These are phyloP conservation scores for Melanotus villosus DNA, from an alignment of 2,888 invertebrate genomes.

Conservation along the genomic window DNA sequence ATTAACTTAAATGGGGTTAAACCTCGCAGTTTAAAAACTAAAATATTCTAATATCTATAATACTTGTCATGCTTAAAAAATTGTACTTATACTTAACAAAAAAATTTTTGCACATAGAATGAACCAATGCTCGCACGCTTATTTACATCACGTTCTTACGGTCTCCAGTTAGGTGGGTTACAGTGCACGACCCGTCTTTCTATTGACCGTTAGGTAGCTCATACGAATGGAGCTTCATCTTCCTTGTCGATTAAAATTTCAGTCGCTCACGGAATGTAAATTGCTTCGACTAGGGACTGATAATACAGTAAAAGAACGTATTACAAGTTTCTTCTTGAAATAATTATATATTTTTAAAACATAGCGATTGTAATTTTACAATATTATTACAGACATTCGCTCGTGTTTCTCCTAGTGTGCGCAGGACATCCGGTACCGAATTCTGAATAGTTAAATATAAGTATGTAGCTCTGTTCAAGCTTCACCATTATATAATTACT, in stretches of 20 bases:
- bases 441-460: conserved; percentile 45
- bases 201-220: conserved; percentile 47
- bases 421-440: conserved; percentile 62
- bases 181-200: conserved; percentile 58
- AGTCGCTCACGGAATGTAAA: conserved; percentile 24
- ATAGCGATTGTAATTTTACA: conserved; percentile 33
- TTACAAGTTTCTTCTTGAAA: conserved; percentile 34
- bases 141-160: conserved; percentile 48
- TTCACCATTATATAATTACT: conserved; percentile 49
- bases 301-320: conserved; percentile 3
- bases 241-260: conserved; percentile 23
- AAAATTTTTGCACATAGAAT: conserved; percentile 48
- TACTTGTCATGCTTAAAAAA: conserved; percentile 47
- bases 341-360: conserved; percentile 25
- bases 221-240: conserved; percentile 32
- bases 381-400: conserved; percentile 55
- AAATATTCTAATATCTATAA: conserved; percentile 45
- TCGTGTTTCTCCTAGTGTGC: conserved; percentile 62
- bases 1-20: conserved; percentile 51
- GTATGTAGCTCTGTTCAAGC: conserved; percentile 36
- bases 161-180: conserved; percentile 58
- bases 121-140: conserved; percentile 50
- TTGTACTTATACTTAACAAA: conserved; percentile 51
- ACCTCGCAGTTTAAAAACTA: conserved; percentile 49
- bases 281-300: conserved; percentile 27